These are phyloP conservation scores for Periphyllus acericola DNA, from an alignment of 2,888 invertebrate genomes.

Conservation along the genomic window DNA sequence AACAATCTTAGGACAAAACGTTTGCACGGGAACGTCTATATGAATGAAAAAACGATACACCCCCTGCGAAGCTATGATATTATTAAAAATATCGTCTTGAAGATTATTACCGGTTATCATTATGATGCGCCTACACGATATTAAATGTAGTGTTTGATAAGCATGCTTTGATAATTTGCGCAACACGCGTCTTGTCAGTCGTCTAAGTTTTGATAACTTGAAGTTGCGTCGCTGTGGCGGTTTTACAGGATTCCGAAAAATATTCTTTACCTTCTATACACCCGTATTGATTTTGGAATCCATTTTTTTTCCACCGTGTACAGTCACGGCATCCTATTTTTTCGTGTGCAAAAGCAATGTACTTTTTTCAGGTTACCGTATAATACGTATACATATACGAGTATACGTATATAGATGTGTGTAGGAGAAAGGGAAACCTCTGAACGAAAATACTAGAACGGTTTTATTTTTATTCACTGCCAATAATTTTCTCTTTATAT, in stretches of 20 bases:
- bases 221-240: too few species aligned
- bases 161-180: too few species aligned
- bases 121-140: too few species aligned
- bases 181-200: too few species aligned
- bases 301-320: neutral
- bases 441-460: neutral
- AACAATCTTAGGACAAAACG: too few species aligned
- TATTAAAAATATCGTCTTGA: too few species aligned
- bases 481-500: slow-evolving; percentile 3
- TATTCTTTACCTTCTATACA: neutral
- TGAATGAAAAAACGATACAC: too few species aligned
- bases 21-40: neutral
- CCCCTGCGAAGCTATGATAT: too few species aligned
- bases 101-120: too few species aligned
- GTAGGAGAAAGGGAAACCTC: neutral
- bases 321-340: slow-evolving; percentile 30
- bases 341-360: slow-evolving; percentile 35
- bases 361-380: neutral
- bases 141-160: too few species aligned
- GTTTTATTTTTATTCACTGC: neutral
- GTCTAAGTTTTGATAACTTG: too few species aligned
- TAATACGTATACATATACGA: neutral
- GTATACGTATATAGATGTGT: neutral
- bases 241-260: neutral
- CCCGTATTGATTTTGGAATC: slow-evolving; percentile 37